Evolutionary conservation across 1,140 invertebrate genomes (phyloP).

Genomic region (Melanaphis sacchari): DNA sequence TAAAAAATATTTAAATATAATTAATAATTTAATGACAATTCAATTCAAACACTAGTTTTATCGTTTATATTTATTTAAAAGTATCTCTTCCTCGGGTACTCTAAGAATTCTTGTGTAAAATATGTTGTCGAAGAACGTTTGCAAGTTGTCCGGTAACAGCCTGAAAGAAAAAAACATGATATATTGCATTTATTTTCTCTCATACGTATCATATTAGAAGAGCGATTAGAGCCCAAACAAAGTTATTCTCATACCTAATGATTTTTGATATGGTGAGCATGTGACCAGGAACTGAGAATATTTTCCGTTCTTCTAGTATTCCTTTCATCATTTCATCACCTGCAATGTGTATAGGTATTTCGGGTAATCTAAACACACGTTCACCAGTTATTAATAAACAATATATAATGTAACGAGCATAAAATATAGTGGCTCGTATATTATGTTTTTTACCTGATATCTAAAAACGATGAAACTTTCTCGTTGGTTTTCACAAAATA

Average conservation of each 20-base stretch:
- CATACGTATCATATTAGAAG: neutral
- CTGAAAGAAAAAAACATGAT: neutral
- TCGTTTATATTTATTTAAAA: neutral
- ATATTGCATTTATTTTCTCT: neutral
- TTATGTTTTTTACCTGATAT: slow-evolving; percentile 55
- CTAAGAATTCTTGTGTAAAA: neutral
- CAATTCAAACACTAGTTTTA: neutral
- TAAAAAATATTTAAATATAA: neutral
- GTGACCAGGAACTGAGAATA: slow-evolving; percentile 20
- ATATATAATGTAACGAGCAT: neutral
- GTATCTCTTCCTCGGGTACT: neutral
- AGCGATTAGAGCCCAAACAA: neutral
- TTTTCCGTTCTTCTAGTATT: neutral
- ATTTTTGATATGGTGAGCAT: neutral
- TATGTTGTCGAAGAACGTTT: neutral
- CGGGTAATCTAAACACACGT: neutral
- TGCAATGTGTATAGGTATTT: neutral
- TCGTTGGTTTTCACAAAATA: slow-evolving; percentile 58
- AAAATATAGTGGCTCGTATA: neutral
- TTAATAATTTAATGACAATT: neutral
- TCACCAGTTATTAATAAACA: neutral
- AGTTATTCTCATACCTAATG: neutral
- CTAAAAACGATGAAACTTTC: neutral
- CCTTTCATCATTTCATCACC: neutral
- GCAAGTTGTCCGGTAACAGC: slow-evolving; percentile 25